Base-by-base conservation (phyloP, 2,113 vertebrate genomes). In the Trinectes maculatus region DNA sequence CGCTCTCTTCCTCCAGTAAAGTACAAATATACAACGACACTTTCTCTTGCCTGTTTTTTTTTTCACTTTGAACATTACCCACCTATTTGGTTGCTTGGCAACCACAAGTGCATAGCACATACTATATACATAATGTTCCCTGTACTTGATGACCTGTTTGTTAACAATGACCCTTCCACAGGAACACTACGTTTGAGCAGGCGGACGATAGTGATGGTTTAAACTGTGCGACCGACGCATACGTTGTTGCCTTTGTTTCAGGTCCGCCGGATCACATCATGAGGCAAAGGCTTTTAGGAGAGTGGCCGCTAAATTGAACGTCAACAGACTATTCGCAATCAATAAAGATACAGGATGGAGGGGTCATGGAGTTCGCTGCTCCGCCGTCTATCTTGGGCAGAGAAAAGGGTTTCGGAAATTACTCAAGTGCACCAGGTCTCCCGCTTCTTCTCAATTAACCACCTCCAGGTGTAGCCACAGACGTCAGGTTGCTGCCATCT, bases 51-150 rank as follows among this genome's bases (percentile, higher is more conserved):
- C 59, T 83, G 59, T 68, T 83, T 75, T 57, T n/a, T n/a, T 76
- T 51, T 52, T 29, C 10, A 51, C 28, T 52, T 19, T 21, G 8
- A 33, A 72, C 67, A 77, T 56, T 59, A 42, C 5, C 29, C 31
- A n/a, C 18, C 48, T 31, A 73, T 78, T 85, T 84, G 82, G 86
- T 88, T 87, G 75, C 88, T 40, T 70, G 82, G 88, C 83, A 87
- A 90, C 86, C 58, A 44, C 24, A 74, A 71, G 63, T 53, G 55
- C 48, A 63, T 40, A 64, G 68, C 15, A 18, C 46, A 63, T 39
- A 16, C 15, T 7, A 28, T 19, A 21, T 57, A 28, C 24, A 21
- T 57, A 63, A 63, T 61, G 59, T 28, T 62, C 42, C 61, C 61
- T 37, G 34, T 54, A 44, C 34, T 54, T 3, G 18, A 42, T 68